These are phyloP conservation scores for Macquaria ambigua DNA, from an alignment of 2,113 vertebrate genomes.

Conservation along the genomic window DNA sequence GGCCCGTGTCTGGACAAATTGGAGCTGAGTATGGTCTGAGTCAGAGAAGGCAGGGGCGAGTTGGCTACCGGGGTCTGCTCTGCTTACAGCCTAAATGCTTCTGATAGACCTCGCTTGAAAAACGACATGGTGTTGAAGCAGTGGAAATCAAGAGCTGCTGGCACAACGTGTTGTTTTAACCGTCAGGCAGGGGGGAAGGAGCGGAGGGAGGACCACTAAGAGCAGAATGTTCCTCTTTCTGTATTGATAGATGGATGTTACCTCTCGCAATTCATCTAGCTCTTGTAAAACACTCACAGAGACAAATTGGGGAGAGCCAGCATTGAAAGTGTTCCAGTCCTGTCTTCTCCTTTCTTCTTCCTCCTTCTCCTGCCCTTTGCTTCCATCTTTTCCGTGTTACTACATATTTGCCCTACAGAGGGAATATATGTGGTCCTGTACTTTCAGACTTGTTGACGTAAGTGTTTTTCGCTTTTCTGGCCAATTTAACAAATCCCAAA, in stretches of 20 bases:
- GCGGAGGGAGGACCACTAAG: background rate
- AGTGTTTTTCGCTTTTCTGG: background rate
- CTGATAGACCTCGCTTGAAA: slow-evolving; percentile 78
- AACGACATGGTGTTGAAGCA: slow-evolving; percentile 75
- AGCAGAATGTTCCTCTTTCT: slow-evolving; percentile 44
- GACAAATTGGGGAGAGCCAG: slow-evolving; percentile 61
- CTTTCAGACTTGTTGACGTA: background rate
- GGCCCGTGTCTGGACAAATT: slow-evolving; percentile 80
- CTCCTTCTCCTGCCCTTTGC: background rate
- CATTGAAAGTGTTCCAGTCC: slow-evolving; percentile 17
- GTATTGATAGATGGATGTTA: slow-evolving; percentile 64
- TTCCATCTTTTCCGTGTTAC: background rate
- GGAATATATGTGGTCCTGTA: background rate
- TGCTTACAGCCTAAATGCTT: slow-evolving; percentile 80
- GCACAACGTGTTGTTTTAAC: slow-evolving; percentile 74
- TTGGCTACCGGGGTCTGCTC: slow-evolving; percentile 79
- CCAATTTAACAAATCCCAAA: background rate
- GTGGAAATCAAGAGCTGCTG: slow-evolving; percentile 75
- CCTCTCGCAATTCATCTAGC: slow-evolving; percentile 55
- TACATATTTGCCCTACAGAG: background rate
- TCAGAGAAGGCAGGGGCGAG: slow-evolving; percentile 69
- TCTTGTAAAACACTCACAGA: slow-evolving; percentile 60
- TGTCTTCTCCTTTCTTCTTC: slow-evolving; percentile 1
- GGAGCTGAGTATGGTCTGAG: slow-evolving; percentile 74
- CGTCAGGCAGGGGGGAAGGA: slow-evolving; percentile 17